Conservation (phyloP, 2,888 invertebrate species). For the Melinopterus prodromus region DNA sequence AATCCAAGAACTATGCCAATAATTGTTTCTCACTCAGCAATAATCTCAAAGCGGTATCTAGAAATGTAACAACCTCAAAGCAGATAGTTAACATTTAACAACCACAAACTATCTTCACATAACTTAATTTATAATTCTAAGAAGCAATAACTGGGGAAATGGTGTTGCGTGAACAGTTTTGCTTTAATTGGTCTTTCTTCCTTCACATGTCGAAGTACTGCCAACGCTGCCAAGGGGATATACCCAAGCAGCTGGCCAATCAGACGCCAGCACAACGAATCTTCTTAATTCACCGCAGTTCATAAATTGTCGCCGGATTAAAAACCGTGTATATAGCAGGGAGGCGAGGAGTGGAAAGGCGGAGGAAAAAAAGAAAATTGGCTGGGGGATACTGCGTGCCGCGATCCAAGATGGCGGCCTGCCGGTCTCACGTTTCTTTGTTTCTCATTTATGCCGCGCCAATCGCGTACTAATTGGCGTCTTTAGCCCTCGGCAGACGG, state of each 20-base stretch:
- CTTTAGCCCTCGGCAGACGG: conserved; percentile 46
- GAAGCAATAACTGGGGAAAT: background rate
- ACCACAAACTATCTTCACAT: background rate
- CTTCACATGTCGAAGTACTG: background rate
- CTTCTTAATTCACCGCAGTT: background rate
- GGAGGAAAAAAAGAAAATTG: background rate
- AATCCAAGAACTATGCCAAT: too few relatives aligned
- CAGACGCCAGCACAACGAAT: background rate
- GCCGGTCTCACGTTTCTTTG: conserved; percentile 19
- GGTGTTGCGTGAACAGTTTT: background rate
- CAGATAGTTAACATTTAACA: background rate
- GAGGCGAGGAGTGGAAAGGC: background rate
- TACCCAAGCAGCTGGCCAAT: background rate
- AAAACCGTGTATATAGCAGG: background rate
- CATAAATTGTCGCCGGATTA: background rate
- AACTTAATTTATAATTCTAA: background rate
- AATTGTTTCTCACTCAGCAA: background rate
- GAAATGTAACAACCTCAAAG: background rate
- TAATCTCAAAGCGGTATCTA: background rate
- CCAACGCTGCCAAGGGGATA: background rate
- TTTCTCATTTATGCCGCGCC: conserved; percentile 39
- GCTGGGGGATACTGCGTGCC: background rate
- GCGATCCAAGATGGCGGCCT: background rate
- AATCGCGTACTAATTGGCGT: conserved; percentile 52
- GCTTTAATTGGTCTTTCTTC: background rate